These are phyloP conservation scores for Theropithecus gelada DNA, from an alignment of 2,113 vertebrate genomes.

Conservation along the genomic window DNA sequence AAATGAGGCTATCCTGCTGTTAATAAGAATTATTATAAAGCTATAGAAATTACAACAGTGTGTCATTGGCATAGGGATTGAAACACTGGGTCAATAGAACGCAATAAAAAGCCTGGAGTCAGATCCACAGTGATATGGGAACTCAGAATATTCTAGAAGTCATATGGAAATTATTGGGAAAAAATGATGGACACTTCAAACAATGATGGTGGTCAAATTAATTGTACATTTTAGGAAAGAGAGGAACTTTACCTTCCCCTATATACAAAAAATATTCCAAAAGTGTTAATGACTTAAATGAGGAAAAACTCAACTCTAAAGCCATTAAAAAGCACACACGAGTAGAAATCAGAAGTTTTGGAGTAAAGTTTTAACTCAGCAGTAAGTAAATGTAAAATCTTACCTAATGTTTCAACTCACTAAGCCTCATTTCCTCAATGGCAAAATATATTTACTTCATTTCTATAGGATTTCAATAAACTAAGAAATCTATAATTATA, in stretches of 20 bases:
- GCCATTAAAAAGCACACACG: not conserved
- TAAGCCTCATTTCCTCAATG: not conserved
- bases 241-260: not conserved
- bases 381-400: not conserved
- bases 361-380: not conserved
- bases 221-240: not conserved
- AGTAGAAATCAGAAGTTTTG: not conserved
- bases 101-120: not conserved
- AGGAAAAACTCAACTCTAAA: not conserved
- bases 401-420: not conserved
- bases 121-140: not conserved
- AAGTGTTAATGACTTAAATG: not conserved
- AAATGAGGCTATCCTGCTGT: not conserved
- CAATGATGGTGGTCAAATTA: not conserved
- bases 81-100: not conserved
- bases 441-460: not conserved
- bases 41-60: not conserved
- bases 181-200: not conserved
- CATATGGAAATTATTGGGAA: not conserved
- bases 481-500: not conserved
- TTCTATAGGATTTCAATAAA: not conserved
- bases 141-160: not conserved
- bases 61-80: not conserved
- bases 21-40: not conserved
- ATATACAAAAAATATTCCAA: not conserved